Evolutionary conservation across 2,113 vertebrate genomes (phyloP).

Genomic region (Genyomyrus donnyi): DNA sequence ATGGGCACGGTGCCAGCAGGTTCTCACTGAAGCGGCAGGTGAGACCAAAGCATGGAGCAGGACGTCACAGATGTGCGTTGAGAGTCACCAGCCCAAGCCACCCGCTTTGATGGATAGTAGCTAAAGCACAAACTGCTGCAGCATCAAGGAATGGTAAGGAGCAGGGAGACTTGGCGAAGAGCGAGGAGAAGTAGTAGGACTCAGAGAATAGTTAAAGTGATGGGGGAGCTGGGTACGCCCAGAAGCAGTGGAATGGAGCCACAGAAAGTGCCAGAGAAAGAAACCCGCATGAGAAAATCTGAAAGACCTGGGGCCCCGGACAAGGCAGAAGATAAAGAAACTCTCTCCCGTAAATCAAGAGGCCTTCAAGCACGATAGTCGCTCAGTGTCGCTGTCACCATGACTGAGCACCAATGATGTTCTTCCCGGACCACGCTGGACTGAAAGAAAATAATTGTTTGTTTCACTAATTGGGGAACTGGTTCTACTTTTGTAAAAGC

Average conservation of each 20-base stretch:
- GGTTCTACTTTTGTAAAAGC: neutral
- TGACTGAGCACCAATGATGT: neutral
- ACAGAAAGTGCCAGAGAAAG: neutral
- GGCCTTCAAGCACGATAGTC: neutral
- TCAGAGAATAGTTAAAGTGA: neutral
- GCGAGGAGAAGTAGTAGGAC: neutral
- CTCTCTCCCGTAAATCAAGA: neutral
- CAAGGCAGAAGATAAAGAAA: neutral
- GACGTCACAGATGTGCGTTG: neutral
- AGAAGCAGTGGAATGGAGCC: neutral
- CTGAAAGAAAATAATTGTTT: conserved; percentile 4
- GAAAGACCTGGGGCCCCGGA: neutral
- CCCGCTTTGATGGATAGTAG: neutral
- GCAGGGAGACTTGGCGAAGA: neutral
- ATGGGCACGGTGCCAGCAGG: neutral
- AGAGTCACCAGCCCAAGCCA: neutral
- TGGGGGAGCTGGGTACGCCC: neutral
- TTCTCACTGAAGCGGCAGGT: neutral
- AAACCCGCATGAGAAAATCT: neutral
- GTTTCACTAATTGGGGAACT: conserved; percentile 6
- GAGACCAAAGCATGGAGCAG: neutral
- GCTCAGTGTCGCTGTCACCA: neutral
- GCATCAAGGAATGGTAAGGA: neutral
- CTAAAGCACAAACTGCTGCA: neutral
- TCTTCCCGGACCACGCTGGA: neutral